Evolutionary conservation across 2,797 vertebrate genomes (phyloP), one percentile per base, ranked within the genome.

Genomic region (Rhynchotus rufescens): DNA sequence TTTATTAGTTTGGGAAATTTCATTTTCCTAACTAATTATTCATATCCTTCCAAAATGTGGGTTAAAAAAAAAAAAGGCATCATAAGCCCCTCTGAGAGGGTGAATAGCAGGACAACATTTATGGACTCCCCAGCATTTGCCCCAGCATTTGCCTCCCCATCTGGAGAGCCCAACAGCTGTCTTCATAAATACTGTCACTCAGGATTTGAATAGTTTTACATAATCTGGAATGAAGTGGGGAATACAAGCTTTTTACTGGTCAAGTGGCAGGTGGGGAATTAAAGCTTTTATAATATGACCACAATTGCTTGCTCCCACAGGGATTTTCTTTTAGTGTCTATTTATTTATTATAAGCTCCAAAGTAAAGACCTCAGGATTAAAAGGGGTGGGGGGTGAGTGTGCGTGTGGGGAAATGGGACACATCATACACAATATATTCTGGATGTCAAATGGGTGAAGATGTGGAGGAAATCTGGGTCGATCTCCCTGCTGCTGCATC

Each of bases 181-280:
- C 94, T 95, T 95, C 93, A 91, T 86, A 95, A 96, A 94, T 92
- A 65, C 83, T 97, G 95, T 96, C 97, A 93, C 80, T 97, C 94
- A 94, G 96, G 94, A 92, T 96, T 96, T 96, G 88, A 97, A 95
- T 93, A 96, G 92, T 92, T 97, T 96, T 95, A 86, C 96, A 93
- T 95, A 96, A 96, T 97, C 92, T 93, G 80, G 74, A 71, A 89
- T 83, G 54, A 82, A 95, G 86, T 69, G 90, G 77, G 23, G 81
- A 81, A 57, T 91, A 83, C 81, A 93, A 84, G 94, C 92, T 80
- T 92, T 90, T 88, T 94, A 86, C 92, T 89, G 82, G 92, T 93
- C 96, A 97, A 97, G 96, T 97, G 95, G 95, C 88, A 97, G 96
- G 67, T 97, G 95, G 87, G 85, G 89, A 94, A 89, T 93, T 95